phyloP scores from a whole-genome alignment of 2,113 vertebrate genomes.

The Psilopsiagon aymara region DNA sequence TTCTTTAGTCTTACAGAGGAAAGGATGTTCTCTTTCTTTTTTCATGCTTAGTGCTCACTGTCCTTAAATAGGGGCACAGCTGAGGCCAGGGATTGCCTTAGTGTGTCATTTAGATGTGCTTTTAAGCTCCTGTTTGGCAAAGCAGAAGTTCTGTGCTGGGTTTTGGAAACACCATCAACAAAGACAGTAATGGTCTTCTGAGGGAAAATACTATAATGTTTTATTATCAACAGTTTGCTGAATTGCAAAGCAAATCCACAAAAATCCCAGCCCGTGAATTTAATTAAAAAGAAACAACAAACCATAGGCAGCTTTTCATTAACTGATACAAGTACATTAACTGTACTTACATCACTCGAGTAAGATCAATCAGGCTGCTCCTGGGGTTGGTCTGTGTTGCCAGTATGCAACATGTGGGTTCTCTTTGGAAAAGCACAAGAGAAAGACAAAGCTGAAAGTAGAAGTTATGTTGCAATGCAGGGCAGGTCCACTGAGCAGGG shows the following conservation, averaged over 20 bases:
- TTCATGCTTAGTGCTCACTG: background rate
- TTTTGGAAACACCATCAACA: background rate
- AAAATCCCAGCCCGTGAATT: background rate
- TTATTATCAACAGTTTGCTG: background rate
- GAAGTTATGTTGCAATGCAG: background rate
- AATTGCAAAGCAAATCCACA: background rate
- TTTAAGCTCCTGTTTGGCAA: conserved; percentile 2
- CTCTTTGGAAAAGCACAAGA: background rate
- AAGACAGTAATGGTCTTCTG: background rate
- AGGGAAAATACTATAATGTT: background rate
- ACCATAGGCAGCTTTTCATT: background rate
- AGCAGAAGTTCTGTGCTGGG: background rate
- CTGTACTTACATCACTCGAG: background rate
- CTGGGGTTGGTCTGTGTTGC: background rate
- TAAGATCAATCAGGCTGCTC: background rate
- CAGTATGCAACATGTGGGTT: background rate
- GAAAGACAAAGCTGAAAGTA: background rate
- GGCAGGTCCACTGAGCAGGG: background rate
- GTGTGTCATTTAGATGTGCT: background rate
- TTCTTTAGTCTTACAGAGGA: background rate
- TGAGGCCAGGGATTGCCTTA: background rate
- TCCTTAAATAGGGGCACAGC: background rate
- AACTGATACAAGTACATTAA: background rate
- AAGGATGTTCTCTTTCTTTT: background rate
- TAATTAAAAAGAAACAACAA: background rate